phyloP scores from a whole-genome alignment of 2,888 invertebrate genomes.

The Tetragnatha montana region DNA sequence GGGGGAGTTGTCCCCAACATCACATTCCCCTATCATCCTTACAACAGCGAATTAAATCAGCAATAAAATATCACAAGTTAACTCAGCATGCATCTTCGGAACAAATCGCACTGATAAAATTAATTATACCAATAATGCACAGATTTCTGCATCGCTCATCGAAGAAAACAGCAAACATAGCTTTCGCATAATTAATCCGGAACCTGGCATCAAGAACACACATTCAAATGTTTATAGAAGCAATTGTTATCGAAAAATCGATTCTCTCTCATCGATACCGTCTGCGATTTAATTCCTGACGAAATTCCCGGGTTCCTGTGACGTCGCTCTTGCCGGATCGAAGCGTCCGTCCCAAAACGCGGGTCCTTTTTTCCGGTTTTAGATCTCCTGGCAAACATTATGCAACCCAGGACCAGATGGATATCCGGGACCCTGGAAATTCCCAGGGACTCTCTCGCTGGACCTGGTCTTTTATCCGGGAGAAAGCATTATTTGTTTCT shows the following conservation, averaged over 20 bases:
- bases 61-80: too few species aligned
- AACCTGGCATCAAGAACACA: neutral
- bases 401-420: neutral
- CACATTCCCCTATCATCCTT: too few species aligned
- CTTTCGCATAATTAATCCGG: too few species aligned
- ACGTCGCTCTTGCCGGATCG: constrained; percentile 34
- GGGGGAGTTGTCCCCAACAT: too few species aligned
- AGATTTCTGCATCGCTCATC: too few species aligned
- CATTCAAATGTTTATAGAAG: neutral
- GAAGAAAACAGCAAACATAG: too few species aligned
- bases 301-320: constrained; percentile 12
- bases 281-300: constrained; percentile 36
- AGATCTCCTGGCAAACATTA: neutral
- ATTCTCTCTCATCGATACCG: constrained; percentile 28
- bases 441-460: constrained; percentile 8
- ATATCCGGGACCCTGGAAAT: constrained; percentile 18
- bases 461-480: too few species aligned
- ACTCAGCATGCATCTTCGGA: too few species aligned
- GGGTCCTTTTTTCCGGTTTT: neutral
- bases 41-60: too few species aligned
- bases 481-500: too few species aligned
- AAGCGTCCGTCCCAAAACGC: constrained; percentile 3
- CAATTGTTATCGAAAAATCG: constrained; percentile 37
- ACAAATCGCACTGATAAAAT: too few species aligned
- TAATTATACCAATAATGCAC: too few species aligned